Conservation (phyloP, 1,140 invertebrate species). For the Orchestia grillus region DNA sequence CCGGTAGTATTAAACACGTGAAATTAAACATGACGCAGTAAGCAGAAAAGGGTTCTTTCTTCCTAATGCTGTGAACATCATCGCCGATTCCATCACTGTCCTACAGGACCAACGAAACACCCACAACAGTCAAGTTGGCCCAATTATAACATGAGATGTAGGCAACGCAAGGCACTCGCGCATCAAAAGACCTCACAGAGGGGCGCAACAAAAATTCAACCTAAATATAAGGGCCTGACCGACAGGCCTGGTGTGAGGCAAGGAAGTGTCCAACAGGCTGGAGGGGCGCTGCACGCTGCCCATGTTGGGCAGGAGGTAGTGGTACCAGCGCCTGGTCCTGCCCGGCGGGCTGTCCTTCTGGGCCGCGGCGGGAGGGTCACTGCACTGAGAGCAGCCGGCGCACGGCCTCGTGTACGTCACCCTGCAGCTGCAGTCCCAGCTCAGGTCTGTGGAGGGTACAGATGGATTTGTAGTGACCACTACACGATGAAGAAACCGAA, state of each 20-base stretch:
- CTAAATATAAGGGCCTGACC: not conserved
- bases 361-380: not conserved
- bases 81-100: no score
- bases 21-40: not conserved
- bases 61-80: not conserved
- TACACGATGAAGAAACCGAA: no score
- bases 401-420: conserved; percentile 85
- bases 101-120: no score
- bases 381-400: conserved; percentile 84
- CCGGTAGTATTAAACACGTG: not conserved
- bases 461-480: no score
- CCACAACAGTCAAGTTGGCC: no score
- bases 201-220: not conserved
- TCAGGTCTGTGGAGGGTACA: no score
- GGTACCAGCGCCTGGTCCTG: conserved; percentile 15
- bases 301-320: conserved; percentile 22
- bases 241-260: not conserved
- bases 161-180: not conserved
- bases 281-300: not conserved
- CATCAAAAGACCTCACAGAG: not conserved
- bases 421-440: conserved; percentile 79
- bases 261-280: not conserved
- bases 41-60: not conserved
- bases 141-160: not conserved
- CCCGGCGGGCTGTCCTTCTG: not conserved